Conservation (phyloP, 2,113 vertebrate species). For the Oreochromis aureus region DNA sequence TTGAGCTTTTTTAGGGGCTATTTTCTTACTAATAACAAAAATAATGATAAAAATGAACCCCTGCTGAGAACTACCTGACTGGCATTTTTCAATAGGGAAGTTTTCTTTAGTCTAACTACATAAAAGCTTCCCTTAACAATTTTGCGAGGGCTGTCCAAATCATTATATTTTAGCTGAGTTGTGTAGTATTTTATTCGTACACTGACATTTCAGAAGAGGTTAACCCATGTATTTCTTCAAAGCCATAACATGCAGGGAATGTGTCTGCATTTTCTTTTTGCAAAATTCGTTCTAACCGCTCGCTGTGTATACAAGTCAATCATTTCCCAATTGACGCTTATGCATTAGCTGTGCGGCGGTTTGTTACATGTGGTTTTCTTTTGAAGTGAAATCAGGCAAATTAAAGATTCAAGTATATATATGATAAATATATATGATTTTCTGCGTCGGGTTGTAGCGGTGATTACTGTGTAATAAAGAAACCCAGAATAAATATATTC, state of each 20-base stretch:
- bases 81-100: not conserved
- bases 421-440: not conserved
- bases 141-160: not conserved
- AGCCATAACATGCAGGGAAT: not conserved
- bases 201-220: not conserved
- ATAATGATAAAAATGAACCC: not conserved
- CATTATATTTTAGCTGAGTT: not conserved
- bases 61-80: not conserved
- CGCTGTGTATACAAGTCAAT: not conserved
- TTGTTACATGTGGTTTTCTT: conserved; percentile 8
- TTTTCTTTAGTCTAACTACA: not conserved
- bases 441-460: conserved; percentile 18
- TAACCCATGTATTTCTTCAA: not conserved
- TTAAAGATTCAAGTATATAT: conserved; percentile 13
- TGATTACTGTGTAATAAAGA: conserved; percentile 10
- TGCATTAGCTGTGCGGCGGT: conserved; percentile 5
- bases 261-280: conserved; percentile 1
- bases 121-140: not conserved
- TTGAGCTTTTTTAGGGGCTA: not conserved
- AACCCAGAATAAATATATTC: not conserved
- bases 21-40: not conserved
- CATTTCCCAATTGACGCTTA: conserved; percentile 12
- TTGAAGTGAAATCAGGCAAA: conserved; percentile 29
- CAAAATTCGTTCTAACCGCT: not conserved
- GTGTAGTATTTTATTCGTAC: not conserved